Evolutionary conservation across 2,888 invertebrate species (phyloP).

Genomic region (Stomorhina lunata): DNA sequence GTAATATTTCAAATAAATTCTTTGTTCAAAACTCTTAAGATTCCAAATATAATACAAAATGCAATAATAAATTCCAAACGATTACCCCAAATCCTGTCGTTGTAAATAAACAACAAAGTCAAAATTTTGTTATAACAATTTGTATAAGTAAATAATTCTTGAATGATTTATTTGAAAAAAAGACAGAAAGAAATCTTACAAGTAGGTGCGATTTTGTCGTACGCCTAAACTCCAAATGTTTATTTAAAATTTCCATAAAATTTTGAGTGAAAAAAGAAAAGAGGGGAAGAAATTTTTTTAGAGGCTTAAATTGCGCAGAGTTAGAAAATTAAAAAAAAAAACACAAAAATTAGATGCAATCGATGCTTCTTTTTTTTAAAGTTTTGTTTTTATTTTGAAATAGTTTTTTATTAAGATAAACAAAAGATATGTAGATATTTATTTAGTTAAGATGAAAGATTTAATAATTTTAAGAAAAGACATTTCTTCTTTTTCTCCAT

Average conservation of each 20-base stretch:
- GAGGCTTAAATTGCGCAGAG: background rate
- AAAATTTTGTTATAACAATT: too few relatives aligned
- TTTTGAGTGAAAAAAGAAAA: background rate
- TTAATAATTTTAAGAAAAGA: background rate
- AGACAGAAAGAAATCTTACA: too few relatives aligned
- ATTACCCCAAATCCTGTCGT: too few relatives aligned
- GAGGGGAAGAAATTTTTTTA: too few relatives aligned
- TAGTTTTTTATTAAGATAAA: constrained; percentile 29
- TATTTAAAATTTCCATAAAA: background rate
- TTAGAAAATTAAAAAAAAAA: background rate
- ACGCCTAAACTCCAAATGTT: constrained; percentile 6
- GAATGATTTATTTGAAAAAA: background rate
- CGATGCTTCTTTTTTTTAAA: constrained; percentile 1
- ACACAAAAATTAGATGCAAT: constrained; percentile 20
- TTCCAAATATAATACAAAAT: too few relatives aligned
- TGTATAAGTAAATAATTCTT: too few relatives aligned
- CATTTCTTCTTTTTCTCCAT: constrained; percentile 8
- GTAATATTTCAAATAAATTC: too few relatives aligned
- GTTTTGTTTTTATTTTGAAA: constrained; percentile 10
- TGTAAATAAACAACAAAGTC: too few relatives aligned
- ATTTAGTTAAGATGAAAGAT: constrained; percentile 32
- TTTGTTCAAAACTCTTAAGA: too few relatives aligned
- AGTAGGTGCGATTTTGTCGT: constrained; percentile 43
- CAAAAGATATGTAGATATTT: constrained; percentile 37
- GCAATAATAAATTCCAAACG: too few relatives aligned